Evolutionary conservation across 1,140 invertebrate genomes (phyloP), one percentile per base, ranked within the genome.

Genomic region (Hypothenemus hampei): DNA sequence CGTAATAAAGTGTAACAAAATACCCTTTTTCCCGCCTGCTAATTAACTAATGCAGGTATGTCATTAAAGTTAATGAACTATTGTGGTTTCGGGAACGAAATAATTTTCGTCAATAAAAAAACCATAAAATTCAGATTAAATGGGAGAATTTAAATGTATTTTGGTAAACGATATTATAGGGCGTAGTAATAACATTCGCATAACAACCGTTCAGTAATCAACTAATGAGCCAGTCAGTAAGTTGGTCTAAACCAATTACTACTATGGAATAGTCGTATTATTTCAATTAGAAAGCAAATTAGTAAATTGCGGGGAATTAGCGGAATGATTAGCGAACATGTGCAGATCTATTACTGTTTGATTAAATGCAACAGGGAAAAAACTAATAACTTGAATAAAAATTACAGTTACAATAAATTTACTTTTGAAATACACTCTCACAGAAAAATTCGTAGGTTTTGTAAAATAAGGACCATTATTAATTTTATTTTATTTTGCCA

Each of bases 241-340:
- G 43, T 29, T 24, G n/a, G 43, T 29, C 43, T 45, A 26, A 45
- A 29, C 43, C 43, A 45, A 45, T 45, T 45, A 45, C 11, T 29
- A 11, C 31, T 29, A 45, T 29, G 31, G 43, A 45, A 45, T 18
- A 45, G 18, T 24, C 15, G 43, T 45, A 45, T 45, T 45, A 45
- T 45, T 45, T 45, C 43, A 45, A 45, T 45, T 45, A 24, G 6
- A 31, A 45, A 31, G 43, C 23, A 29, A 45, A 45, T 45, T 45
- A 45, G 24, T 29, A 45, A 16, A 45, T 45, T 45, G 16, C 7
- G 22, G 24, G 13, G 39, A 41, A 45, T 45, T 45, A 45, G 24
- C 23, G 24, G 31, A 29, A 45, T 29, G 22, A 45, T 45, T 45
- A 26, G 23, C 43, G 31, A 45, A 45, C 43, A 45, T 16, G 15